phyloP scores from a whole-genome alignment of 1,140 invertebrate genomes.

The Pogonomyrmex californicus region DNA sequence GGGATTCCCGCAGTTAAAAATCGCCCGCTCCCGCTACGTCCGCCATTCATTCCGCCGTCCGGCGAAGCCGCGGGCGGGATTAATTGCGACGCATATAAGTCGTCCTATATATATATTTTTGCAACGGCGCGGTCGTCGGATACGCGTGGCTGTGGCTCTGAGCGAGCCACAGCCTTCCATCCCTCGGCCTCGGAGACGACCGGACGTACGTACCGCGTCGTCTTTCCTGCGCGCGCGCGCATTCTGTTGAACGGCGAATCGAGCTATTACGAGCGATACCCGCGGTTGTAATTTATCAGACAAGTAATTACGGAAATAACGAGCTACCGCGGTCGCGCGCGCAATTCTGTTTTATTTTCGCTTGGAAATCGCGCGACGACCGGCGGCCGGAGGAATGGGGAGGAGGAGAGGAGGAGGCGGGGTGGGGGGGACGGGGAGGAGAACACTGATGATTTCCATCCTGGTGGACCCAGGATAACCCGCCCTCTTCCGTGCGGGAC shows the following conservation, averaged over 20 bases:
- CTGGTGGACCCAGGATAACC: neutral
- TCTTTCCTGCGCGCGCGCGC: neutral
- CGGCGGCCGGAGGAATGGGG: no score
- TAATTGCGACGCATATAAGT: constrained; percentile 52
- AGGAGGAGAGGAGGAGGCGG: neutral
- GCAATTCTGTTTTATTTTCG: constrained; percentile 14
- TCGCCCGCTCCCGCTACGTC: constrained; percentile 13
- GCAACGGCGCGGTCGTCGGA: neutral
- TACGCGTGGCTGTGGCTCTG: neutral
- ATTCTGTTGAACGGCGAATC: neutral
- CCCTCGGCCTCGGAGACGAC: neutral
- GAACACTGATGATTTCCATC: constrained; percentile 56
- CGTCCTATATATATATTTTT: constrained; percentile 17
- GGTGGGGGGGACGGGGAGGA: neutral
- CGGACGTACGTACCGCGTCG: neutral
- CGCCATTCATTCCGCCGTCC: constrained; percentile 15
- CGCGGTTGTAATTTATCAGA: constrained; percentile 56
- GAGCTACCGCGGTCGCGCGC: neutral
- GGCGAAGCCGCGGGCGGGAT: constrained; percentile 13
- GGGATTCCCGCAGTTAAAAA: constrained; percentile 8
- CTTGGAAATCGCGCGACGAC: constrained; percentile 35
- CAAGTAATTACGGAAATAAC: constrained; percentile 43
- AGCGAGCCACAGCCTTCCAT: neutral
- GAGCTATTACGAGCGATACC: neutral
- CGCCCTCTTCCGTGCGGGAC: neutral